Evolutionary conservation across 2,888 invertebrate species (phyloP), one percentile per base, ranked within the genome.

Genomic region (Drosophila emarginata): DNA sequence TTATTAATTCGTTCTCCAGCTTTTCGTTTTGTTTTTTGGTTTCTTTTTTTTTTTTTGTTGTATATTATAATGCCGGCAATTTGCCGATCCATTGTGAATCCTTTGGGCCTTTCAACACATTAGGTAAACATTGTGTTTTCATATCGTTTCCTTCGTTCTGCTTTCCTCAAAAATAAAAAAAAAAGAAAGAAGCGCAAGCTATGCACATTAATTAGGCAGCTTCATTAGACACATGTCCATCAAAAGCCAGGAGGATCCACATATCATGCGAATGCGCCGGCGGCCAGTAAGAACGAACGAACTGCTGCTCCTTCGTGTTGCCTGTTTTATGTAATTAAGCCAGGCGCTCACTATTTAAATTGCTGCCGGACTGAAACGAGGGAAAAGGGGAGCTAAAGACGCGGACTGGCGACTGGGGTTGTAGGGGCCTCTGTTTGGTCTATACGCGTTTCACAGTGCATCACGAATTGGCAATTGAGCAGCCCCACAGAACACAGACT

Each of bases 381-480:
- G 11, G 32, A 12, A 7, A 9, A 21, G 11, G 2, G 15, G 15
- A 4, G 6, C 4, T 3, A 45, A 45, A 3, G 15, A 40, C 15
- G 15, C 3, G 7, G 11, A 45, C 18, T 15, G 18, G 18, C 21
- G 11, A 14, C 50, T 28, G 40, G 51, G 52, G 21, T 40, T 53
- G 6, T 14, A n/a, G 6, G 36, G 26, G n/a, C 11, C 26, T 2
- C 23, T 37, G 28, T 7, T 52, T 36, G 40, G 15, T 4, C 50
- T 58, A 59, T 69, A 67, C 67, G 60, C 72, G 69, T 68, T 78
- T 70, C 56, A 32, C 28, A 67, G 65, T 75, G 80, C 76, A 79
- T 88, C 89, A 89, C 90, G 90, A 90, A 84, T 87, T 82, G 76
- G 80, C 88, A 89, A 87, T 89, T 87, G 90, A 73, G 76, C 67